These are phyloP conservation scores for Panthera uncia DNA, from an alignment of 2,113 vertebrate genomes.

Conservation along the genomic window DNA sequence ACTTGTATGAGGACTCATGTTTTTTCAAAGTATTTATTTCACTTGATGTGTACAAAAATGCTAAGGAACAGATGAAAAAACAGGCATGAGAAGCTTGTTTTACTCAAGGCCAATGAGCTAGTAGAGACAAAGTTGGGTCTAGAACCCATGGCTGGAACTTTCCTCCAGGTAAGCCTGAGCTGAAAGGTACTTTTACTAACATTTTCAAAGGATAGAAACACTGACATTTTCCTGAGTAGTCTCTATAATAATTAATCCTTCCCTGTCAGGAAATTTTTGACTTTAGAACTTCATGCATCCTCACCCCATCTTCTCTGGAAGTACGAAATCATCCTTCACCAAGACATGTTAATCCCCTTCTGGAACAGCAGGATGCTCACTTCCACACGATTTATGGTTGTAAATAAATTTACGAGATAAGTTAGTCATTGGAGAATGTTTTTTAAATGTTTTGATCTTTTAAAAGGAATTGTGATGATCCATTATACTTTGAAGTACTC, in stretches of 20 bases:
- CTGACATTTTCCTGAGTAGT: neutral
- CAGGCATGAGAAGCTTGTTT: neutral
- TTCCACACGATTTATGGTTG: neutral
- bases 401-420: neutral
- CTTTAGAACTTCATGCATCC: neutral
- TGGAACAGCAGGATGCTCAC: neutral
- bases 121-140: neutral
- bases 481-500: neutral
- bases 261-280: neutral
- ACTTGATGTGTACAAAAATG: neutral
- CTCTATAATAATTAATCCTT: neutral
- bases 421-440: neutral
- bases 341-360: neutral
- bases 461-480: neutral
- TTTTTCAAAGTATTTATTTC: neutral
- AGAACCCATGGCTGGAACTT: neutral
- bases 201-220: neutral
- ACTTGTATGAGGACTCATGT: neutral
- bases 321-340: neutral
- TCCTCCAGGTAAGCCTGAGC: neutral
- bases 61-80: neutral
- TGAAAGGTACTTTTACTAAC: neutral
- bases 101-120: too few species aligned
- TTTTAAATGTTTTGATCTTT: slow-evolving; percentile 4
- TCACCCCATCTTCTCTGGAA: neutral